Evolutionary conservation across 2,797 vertebrate genomes (phyloP).

Genomic region (Enteromius unitaeniatus): DNA sequence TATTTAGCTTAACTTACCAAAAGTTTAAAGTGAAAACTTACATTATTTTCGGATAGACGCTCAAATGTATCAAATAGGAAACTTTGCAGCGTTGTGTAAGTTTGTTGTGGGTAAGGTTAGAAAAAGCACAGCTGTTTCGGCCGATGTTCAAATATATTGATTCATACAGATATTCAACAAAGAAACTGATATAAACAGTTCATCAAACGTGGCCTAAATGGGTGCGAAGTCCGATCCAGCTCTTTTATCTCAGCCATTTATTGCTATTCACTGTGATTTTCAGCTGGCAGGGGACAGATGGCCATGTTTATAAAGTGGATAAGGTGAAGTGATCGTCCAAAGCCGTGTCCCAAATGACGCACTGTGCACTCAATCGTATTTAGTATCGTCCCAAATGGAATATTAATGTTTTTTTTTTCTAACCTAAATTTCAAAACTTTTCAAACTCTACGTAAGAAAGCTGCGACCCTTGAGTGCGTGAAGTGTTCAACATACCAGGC

Average conservation of each 20-base stretch:
- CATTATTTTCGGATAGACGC: not conserved
- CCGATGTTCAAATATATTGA: not conserved
- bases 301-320: conserved; percentile 52
- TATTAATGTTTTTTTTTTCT: too few relatives aligned
- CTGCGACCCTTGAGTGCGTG: too few relatives aligned
- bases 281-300: conserved; percentile 55
- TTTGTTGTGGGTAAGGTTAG: too few relatives aligned
- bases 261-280: conserved; percentile 50
- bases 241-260: conserved; percentile 69
- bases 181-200: not conserved
- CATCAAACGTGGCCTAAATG: conserved; percentile 37
- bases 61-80: not conserved
- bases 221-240: conserved; percentile 63
- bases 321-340: not conserved
- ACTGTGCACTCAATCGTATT: too few relatives aligned
- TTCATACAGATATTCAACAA: not conserved
- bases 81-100: not conserved
- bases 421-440: too few relatives aligned
- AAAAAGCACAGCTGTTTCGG: not conserved
- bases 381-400: too few relatives aligned
- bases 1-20: not conserved
- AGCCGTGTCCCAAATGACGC: too few relatives aligned
- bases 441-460: too few relatives aligned
- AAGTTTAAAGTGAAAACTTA: not conserved
- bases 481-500: too few relatives aligned